Conservation (phyloP, 2,113 vertebrate species). For the Puma concolor region DNA sequence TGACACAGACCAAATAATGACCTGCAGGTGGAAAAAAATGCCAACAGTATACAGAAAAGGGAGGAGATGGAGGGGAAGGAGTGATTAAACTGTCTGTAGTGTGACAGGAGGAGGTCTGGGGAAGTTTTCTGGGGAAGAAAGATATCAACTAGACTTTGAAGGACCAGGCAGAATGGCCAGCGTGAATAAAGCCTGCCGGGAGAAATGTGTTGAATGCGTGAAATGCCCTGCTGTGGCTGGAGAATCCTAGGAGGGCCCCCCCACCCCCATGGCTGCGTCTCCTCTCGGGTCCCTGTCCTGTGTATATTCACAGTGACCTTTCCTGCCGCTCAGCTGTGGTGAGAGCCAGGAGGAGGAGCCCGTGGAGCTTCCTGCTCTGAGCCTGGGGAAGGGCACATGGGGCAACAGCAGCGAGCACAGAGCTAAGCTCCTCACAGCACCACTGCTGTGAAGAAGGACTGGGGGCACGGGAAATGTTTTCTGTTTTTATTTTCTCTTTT, state of each 20-base stretch:
- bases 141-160: neutral
- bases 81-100: neutral
- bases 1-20: neutral
- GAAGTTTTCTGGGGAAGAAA: neutral
- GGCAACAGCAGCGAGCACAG: neutral
- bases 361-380: neutral
- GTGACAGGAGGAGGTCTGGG: neutral
- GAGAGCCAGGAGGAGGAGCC: neutral
- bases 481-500: neutral
- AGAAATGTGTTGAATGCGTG: fast-evolving
- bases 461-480: neutral
- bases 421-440: neutral
- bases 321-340: neutral
- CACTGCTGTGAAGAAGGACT: neutral
- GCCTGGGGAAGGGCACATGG: fast-evolving
- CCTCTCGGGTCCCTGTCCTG: neutral
- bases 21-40: neutral
- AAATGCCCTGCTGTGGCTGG: fast-evolving
- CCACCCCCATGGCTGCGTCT: neutral
- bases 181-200: neutral
- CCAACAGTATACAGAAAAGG: neutral
- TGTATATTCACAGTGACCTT: neutral
- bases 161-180: neutral
- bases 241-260: fast-evolving
- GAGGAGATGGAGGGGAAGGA: neutral